Percentiles rank a stretch among this genome's conserved stretches.
Evolutionary conservation across 92 coral and sea anemone genomes (phyloP).

Genomic region (Parazoanthus swiftii): DNA sequence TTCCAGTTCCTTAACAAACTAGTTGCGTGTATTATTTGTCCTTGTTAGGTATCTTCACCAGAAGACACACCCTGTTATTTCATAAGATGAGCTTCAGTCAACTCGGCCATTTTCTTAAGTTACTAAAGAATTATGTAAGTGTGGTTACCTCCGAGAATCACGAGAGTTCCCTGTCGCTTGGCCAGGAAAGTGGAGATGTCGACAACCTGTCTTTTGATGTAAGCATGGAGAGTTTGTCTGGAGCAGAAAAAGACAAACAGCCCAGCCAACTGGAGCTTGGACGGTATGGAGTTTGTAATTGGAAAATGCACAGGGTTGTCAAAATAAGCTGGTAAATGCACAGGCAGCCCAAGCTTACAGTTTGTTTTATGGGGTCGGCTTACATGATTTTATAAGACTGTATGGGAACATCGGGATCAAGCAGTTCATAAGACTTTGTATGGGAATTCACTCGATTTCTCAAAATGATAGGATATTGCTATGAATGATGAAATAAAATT

Average conservation of each 20-base stretch:
- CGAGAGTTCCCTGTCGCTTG: not conserved
- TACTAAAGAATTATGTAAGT: constrained; percentile 58
- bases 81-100: constrained; percentile 94
- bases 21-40: not conserved
- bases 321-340: too few relatives aligned
- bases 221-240: constrained; percentile 31
- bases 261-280: not conserved
- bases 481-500: too few relatives aligned
- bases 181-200: not conserved
- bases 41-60: constrained; percentile 76
- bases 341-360: too few relatives aligned
- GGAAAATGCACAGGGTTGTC: not conserved
- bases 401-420: too few relatives aligned
- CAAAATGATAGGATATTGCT: too few relatives aligned
- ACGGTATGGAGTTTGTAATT: constrained; percentile 1
- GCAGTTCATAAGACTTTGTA: too few relatives aligned
- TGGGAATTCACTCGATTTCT: too few relatives aligned
- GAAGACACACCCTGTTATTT: constrained; percentile 81
- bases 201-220: constrained; percentile 26
- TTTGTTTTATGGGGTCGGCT: too few relatives aligned
- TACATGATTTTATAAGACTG: too few relatives aligned
- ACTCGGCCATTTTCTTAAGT: constrained; percentile 73
- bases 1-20: too few relatives aligned
- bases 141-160: not conserved
- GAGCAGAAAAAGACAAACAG: constrained; percentile 13